Percentiles rank a stretch among this genome's conserved stretches.
Evolutionary conservation across 2,888 invertebrate genomes (phyloP).

Genomic region (Hydrotaea diabolus): DNA sequence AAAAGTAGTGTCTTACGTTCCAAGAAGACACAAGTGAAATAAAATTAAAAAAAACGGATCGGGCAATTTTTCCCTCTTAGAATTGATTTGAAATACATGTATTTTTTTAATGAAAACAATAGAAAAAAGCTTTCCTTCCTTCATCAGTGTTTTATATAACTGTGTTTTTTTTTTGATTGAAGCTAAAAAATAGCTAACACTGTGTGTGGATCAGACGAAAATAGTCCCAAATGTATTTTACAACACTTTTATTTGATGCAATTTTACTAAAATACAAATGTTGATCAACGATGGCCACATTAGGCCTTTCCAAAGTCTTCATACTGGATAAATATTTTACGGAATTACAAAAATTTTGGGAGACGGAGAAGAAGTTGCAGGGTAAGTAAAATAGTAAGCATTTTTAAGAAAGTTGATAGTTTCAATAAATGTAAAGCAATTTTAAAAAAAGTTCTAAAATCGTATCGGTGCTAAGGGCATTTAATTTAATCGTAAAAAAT

Average conservation of each 20-base stretch:
- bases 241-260: slow-evolving; percentile 47
- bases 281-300: slow-evolving; percentile 89
- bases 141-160: neutral
- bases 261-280: slow-evolving; percentile 75
- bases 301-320: slow-evolving; percentile 98
- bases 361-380: slow-evolving; percentile 97
- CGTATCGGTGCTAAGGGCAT: too few species aligned
- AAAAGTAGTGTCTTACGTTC: neutral
- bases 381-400: slow-evolving; percentile 84
- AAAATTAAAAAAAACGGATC: neutral
- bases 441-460: too few species aligned
- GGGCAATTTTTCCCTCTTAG: neutral
- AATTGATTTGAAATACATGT: neutral
- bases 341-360: slow-evolving; percentile 97
- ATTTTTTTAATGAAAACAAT: too few species aligned
- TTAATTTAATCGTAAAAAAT: too few species aligned
- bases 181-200: neutral
- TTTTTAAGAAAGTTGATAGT: too few species aligned
- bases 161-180: neutral
- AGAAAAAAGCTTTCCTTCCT: neutral
- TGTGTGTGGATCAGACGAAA: neutral
- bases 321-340: slow-evolving; percentile 98
- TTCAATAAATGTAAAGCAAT: too few species aligned
- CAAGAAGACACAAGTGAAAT: neutral
- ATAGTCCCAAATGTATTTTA: slow-evolving; percentile 1